Percentiles rank a stretch among this genome's conserved stretches.
phyloP scores from a whole-genome alignment of 2,113 vertebrate species.

The Hucho hucho region DNA sequence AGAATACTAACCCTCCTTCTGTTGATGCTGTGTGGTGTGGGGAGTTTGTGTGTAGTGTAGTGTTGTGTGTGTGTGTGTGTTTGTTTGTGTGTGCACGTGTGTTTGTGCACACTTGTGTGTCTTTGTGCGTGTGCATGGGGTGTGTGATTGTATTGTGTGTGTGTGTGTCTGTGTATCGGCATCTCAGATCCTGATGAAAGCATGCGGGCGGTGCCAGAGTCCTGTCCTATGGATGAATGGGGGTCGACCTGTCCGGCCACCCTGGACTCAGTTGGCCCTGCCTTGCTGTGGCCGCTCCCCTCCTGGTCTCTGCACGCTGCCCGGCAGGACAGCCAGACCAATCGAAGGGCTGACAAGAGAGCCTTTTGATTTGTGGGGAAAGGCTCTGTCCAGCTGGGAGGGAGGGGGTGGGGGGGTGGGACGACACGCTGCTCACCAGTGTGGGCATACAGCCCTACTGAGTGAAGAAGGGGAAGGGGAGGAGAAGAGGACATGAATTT shows the following conservation, averaged over 20 bases:
- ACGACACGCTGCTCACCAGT: constrained; percentile 8
- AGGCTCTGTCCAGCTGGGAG: constrained; percentile 81
- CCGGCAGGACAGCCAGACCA: constrained; percentile 77
- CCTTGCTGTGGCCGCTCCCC: constrained; percentile 75
- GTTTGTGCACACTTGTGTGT: background rate
- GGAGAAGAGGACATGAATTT: background rate
- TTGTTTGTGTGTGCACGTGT: background rate
- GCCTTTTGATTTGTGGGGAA: constrained; percentile 85
- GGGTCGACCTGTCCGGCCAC: constrained; percentile 77
- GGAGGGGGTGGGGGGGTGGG: constrained; percentile 77
- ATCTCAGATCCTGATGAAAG: constrained; percentile 69
- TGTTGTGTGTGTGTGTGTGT: constrained; percentile 17
- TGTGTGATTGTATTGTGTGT: constrained; percentile 4
- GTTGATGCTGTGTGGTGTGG: background rate
- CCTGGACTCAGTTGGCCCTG: constrained; percentile 59
- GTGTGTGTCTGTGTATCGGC: constrained; percentile 6
- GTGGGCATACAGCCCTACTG: constrained; percentile 21
- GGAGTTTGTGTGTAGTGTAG: background rate
- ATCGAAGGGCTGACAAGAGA: constrained; percentile 82
- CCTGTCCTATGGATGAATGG: constrained; percentile 79
- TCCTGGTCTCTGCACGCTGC: constrained; percentile 73
- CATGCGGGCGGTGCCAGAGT: constrained; percentile 78
- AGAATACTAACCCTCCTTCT: constrained; percentile 19
- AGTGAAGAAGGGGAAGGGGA: constrained; percentile 5
- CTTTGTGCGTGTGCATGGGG: constrained; percentile 7